phyloP scores from a whole-genome alignment of 2,888 invertebrate species.

The Tridacna crocea region DNA sequence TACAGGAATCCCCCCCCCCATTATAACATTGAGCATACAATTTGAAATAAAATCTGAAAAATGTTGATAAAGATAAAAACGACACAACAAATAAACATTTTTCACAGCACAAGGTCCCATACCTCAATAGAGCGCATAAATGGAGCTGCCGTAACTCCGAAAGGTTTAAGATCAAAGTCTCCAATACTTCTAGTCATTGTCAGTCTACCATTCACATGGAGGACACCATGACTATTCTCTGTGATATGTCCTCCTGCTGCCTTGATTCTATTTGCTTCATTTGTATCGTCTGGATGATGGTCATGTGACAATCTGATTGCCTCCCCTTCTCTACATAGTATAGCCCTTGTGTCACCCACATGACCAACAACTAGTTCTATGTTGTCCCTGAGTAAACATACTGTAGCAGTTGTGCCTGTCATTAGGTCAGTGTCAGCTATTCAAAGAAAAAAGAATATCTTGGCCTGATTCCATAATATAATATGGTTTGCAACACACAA shows the following conservation, averaged over 20 bases:
- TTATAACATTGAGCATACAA: no score
- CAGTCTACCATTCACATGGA: slow-evolving; percentile 85
- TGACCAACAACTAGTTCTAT: slow-evolving; percentile 85
- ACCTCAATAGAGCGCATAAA: slow-evolving; percentile 83
- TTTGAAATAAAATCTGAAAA: no score
- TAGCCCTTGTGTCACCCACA: slow-evolving; percentile 86
- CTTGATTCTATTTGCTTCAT: slow-evolving; percentile 84
- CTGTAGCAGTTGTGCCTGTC: slow-evolving; percentile 86
- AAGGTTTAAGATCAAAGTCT: slow-evolving; percentile 85
- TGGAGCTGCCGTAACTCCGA: slow-evolving; percentile 85
- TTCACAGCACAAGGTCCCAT: slow-evolving; percentile 28
- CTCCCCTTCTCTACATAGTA: slow-evolving; percentile 85
- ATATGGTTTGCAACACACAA: no score
- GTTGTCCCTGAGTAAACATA: slow-evolving; percentile 85
- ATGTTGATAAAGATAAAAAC: no score
- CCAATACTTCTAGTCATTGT: slow-evolving; percentile 86
- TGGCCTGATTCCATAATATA: no score
- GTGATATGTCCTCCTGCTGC: slow-evolving; percentile 84
- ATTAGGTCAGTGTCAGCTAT: slow-evolving; percentile 61
- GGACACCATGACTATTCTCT: slow-evolving; percentile 83
- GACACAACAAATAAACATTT: no score
- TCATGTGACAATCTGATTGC: slow-evolving; percentile 84
- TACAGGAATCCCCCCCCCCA: no score
- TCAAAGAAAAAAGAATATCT: slow-evolving; percentile 3
- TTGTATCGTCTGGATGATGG: slow-evolving; percentile 84